These are phyloP conservation scores for Loripinus fragilis DNA, from an alignment of 2,888 invertebrate species.

Conservation along the genomic window DNA sequence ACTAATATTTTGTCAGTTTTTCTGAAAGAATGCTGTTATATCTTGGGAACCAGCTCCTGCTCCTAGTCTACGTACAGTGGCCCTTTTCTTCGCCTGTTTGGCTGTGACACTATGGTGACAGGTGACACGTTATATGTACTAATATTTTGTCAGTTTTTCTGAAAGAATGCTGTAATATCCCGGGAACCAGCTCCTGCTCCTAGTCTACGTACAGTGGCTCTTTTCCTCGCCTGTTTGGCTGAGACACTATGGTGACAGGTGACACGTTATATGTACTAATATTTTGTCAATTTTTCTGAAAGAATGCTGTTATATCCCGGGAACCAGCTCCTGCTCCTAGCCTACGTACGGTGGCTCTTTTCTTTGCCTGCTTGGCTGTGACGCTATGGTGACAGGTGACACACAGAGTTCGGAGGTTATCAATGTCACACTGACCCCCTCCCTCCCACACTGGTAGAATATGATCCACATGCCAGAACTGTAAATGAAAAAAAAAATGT, in stretches of 20 bases:
- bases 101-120: conserved; percentile 27
- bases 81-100: conserved; percentile 69
- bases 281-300: conserved; percentile 61
- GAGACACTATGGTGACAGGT: neutral
- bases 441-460: conserved; percentile 79
- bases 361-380: conserved; percentile 75
- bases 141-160: conserved; percentile 53
- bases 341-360: conserved; percentile 68
- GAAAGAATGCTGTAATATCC: conserved; percentile 78
- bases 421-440: conserved; percentile 81
- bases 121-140: neutral
- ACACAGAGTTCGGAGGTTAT: conserved; percentile 81
- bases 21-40: conserved; percentile 77
- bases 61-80: conserved; percentile 63
- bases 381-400: conserved; percentile 77
- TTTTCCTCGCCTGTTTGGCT: conserved; percentile 64
- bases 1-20: too few relatives aligned
- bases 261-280: neutral
- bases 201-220: conserved; percentile 68
- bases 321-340: conserved; percentile 62
- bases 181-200: conserved; percentile 61
- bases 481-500: conserved; percentile 14
- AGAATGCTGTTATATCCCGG: conserved; percentile 78
- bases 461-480: conserved; percentile 83
- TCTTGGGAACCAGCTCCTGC: conserved; percentile 53